Conservation (phyloP, 2,113 vertebrate genomes). For the Xyrauchen texanus region DNA sequence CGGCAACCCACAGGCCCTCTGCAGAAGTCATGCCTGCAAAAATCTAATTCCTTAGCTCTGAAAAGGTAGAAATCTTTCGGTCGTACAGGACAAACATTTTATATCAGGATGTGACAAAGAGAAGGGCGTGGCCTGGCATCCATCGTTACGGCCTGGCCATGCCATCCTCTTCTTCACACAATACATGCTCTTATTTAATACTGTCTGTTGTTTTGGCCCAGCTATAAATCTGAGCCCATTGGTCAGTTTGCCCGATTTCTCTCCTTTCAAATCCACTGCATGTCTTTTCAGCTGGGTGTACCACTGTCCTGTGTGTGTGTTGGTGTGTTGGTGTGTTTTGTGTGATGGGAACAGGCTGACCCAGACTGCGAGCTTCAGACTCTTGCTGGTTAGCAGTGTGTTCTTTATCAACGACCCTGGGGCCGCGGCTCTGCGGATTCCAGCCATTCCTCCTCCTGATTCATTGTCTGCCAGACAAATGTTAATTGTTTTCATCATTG, state of each 20-base stretch:
- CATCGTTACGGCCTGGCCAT: too few relatives aligned
- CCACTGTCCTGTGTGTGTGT: constrained; percentile 24
- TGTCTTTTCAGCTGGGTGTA: not conserved
- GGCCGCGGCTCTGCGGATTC: constrained; percentile 81
- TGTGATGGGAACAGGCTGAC: constrained; percentile 83
- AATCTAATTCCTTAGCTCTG: not conserved
- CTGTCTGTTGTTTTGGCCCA: not conserved
- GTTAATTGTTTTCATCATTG: constrained; percentile 91
- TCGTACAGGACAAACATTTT: not conserved
- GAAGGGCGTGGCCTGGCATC: too few relatives aligned
- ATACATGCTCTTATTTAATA: not conserved
- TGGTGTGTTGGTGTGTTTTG: constrained; percentile 50
- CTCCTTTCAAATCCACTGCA: not conserved
- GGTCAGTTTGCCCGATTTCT: not conserved
- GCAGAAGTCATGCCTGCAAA: constrained; percentile 8
- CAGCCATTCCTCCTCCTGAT: constrained; percentile 86
- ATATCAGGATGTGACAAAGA: not conserved
- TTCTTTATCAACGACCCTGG: constrained; percentile 77
- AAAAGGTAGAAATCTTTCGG: not conserved
- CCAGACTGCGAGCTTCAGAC: constrained; percentile 70
- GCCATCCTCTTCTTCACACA: not conserved
- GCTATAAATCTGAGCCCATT: not conserved
- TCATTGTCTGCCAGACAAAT: constrained; percentile 87
- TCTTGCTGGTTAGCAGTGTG: constrained; percentile 70
- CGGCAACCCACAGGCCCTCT: constrained; percentile 18